Base-by-base conservation (phyloP, 1,140 invertebrate genomes). In the Bombus confusus region DNA sequence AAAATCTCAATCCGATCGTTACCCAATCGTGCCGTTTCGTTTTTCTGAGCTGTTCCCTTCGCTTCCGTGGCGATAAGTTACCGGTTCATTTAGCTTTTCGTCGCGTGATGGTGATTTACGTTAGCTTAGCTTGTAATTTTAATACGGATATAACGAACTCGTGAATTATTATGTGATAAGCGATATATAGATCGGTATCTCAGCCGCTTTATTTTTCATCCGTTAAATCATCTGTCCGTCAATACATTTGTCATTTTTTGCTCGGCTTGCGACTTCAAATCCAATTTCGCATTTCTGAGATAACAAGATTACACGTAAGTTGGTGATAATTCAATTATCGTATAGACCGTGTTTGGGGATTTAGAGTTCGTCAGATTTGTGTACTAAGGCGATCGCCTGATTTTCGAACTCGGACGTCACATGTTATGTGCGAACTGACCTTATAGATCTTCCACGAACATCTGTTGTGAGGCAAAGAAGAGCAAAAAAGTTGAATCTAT, bases 371-470 rank as follows among this genome's bases (percentile, higher is more conserved):
- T 15, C 10, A 12, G 37, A 41, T 71, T 71, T 28, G 25, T 71
- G 1, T 39, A 71, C 37, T 13, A 4, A 41, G 25, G 39, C 5
- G 22, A 25, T 22, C 22, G 68, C 37, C 22, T 15, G 12, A 41
- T 71, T 41, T 41, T 71, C 68, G 22, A 34, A 25, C 9, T 37
- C 18, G 47, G 47, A 52, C 47, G 47, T 52, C 47, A 52, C 18
- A 8, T 6, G 47, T 39, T 34, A 69, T 25, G 8, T 3, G 25
- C 10, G 69, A 71, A 71, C 69, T 41, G 69, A 71, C 39, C 69
- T 71, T 71, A 71, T 41, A 41, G 69, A 71, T 71, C 69, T 71
- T 71, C 37, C 13, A 18, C 25, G 69, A 71, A 71, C 25, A 41
- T 71, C 25, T 71, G 37, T 71, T 39, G 69, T 12, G 69, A 41